Evolutionary conservation across 2,113 vertebrate genomes (phyloP), one percentile per base, ranked within the genome.

Genomic region (Cyphomyrus plagiostoma): DNA sequence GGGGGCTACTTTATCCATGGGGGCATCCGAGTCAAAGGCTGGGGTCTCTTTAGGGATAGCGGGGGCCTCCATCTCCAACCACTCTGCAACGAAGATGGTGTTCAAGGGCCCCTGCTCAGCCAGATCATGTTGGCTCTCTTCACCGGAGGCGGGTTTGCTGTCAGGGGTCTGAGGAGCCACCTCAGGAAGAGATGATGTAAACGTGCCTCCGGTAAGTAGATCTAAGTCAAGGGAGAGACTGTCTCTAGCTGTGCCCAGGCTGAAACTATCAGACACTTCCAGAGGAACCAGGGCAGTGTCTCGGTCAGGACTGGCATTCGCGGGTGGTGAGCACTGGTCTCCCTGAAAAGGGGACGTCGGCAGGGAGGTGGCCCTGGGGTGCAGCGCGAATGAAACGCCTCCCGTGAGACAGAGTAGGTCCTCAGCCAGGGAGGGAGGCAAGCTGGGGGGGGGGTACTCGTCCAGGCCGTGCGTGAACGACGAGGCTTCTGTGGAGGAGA

Each of bases 331-430:
- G 26, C 35, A 74, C 2, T 10, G 50, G 42, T 42, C 77, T 50
- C n/a, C 85, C 15, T 45, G 77, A 30, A 39, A 19, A 3, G 88
- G 35, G 39, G 52, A 17, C 4, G 21, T 26, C 5, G 48, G 9
- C 19, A 0, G 26, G 5, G 30, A 45, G 11, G 45, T 8, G 84
- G 46, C 46, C 83, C 50, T 53, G 17, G 49, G 1, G 77, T 42
- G 74, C 53, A 89, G 90, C 70, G 88, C 26, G 10, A 92, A 93
- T 0, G 93, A 92, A 58, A 92, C 39, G 1, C 94, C 93, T 45
- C 58, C 70, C 3, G 91, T 90, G 58, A 93, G 62, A 5, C 93
- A 93, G 53, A 94, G 92, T 1, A 95, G 89, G 77, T 95, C 94
- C 46, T 93, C 74, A 0, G 94, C 91, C 70, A 94, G 86, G 1